A percentile compares a stretch with the other conserved stretches of the same genome.
Evolutionary conservation across 1,140 invertebrate genomes (phyloP).

Genomic region (Calephelis nemesis): DNA sequence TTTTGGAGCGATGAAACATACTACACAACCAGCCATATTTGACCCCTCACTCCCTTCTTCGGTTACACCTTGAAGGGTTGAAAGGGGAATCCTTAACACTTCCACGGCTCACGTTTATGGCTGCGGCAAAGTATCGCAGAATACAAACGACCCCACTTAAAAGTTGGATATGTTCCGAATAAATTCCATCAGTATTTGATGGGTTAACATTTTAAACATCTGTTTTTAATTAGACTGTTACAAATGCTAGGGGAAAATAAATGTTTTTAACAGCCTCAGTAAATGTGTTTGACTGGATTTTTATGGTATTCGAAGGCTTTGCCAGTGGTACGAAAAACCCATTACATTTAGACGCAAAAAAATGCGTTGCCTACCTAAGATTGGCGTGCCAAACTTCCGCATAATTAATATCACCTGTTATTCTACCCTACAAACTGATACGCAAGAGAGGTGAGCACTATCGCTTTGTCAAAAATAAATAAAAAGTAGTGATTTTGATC

Average conservation of each 20-base stretch:
- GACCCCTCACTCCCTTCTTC: slow-evolving; percentile 23
- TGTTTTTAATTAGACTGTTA: slow-evolving; percentile 36
- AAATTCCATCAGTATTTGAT: slow-evolving; percentile 70
- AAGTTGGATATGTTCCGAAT: slow-evolving; percentile 70
- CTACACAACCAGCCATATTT: slow-evolving; percentile 39
- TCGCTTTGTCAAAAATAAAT: no score
- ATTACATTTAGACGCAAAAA: no score
- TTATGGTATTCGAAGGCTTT: no score
- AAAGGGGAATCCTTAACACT: slow-evolving; percentile 24
- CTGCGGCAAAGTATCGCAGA: slow-evolving; percentile 38
- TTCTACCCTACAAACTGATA: no score
- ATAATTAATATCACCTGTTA: no score
- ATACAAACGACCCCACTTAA: slow-evolving; percentile 68
- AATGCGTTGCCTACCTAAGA: no score
- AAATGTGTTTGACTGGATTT: neutral
- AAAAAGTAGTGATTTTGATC: no score
- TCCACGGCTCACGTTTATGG: slow-evolving; percentile 35
- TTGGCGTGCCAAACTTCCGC: neutral
- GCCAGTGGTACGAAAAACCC: no score
- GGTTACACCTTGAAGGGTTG: slow-evolving; percentile 9
- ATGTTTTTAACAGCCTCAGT: no score
- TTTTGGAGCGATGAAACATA: slow-evolving; percentile 42
- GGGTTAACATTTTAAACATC: slow-evolving; percentile 65
- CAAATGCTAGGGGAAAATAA: no score
- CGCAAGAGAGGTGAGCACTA: no score